phyloP scores from a whole-genome alignment of 2,113 vertebrate genomes.

The Cyprinodon brontotheroides region DNA sequence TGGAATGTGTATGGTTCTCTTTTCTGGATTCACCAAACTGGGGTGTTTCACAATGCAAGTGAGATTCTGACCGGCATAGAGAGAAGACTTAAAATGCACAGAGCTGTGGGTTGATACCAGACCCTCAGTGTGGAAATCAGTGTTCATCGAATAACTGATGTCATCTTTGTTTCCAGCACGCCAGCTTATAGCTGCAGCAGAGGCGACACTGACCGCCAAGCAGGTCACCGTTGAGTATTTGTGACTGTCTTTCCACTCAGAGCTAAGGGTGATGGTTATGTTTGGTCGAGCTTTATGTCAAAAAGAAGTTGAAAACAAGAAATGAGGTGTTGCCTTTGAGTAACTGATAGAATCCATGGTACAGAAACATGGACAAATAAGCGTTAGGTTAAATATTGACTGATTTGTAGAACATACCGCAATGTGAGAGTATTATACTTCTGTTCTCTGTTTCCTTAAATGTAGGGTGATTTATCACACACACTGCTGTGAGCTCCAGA shows the following conservation, averaged over 20 bases:
- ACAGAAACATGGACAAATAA: background rate
- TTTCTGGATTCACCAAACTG: conserved; percentile 44
- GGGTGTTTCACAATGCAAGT: conserved; percentile 68
- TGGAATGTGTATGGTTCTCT: conserved; percentile 57
- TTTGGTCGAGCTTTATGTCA: conserved; percentile 57
- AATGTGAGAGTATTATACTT: conserved; percentile 63
- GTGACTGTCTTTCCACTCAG: conserved; percentile 48
- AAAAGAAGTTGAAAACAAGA: conserved; percentile 26
- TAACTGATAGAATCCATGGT: conserved; percentile 18
- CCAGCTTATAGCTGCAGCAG: conserved; percentile 68
- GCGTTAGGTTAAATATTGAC: conserved; percentile 8
- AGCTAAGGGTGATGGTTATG: conserved; percentile 52
- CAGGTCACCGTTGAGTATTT: conserved; percentile 61
- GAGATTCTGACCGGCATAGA: conserved; percentile 66
- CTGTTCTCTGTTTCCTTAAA: conserved; percentile 60
- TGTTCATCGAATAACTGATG: conserved; percentile 9
- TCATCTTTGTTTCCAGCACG: conserved; percentile 19
- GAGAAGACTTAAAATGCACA: conserved; percentile 51
- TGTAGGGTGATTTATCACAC: conserved; percentile 71
- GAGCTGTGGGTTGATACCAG: conserved; percentile 33
- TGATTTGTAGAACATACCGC: conserved; percentile 68
- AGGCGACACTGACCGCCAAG: conserved; percentile 52
- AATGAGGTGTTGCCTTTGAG: conserved; percentile 1
- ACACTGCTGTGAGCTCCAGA: conserved; percentile 59
- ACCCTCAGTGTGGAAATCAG: conserved; percentile 37